Percentiles rank a stretch among this genome's conserved stretches.
Conservation (phyloP, 2,113 vertebrate genomes). For the Coracopsis vasa region DNA sequence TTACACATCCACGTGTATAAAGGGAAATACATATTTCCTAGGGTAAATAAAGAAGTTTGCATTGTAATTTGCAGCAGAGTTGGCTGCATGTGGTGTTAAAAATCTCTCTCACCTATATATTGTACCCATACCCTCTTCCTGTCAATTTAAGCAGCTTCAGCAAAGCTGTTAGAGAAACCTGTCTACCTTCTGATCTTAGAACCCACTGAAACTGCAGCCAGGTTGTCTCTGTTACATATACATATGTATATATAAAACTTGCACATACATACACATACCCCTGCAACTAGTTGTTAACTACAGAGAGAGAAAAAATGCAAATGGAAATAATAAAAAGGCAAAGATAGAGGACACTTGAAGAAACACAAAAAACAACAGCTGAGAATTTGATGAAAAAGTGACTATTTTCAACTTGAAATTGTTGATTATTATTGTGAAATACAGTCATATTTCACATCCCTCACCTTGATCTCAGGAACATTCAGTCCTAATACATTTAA, state of each 20-base stretch:
- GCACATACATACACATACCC: accelerated
- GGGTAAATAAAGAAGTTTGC: not conserved
- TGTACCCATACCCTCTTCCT: not conserved
- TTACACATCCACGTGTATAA: not conserved
- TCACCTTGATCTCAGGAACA: not conserved
- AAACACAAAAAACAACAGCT: not conserved
- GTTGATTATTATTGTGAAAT: not conserved
- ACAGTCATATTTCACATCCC: not conserved
- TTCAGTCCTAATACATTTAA: not conserved
- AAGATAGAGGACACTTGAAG: not conserved
- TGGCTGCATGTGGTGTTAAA: not conserved
- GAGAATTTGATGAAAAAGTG: not conserved
- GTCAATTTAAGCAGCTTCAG: not conserved
- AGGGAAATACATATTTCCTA: not conserved
- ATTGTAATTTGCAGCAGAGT: not conserved
- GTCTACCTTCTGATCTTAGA: not conserved
- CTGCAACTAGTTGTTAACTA: not conserved
- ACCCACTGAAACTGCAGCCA: not conserved
- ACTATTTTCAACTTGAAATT: not conserved
- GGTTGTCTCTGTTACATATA: not conserved
- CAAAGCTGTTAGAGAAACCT: not conserved
- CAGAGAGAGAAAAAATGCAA: not conserved
- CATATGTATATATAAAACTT: not conserved
- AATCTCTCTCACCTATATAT: not conserved
- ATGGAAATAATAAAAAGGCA: not conserved